These are phyloP conservation scores for Bombylius discolor DNA, from an alignment of 2,888 invertebrate genomes.

Conservation along the genomic window DNA sequence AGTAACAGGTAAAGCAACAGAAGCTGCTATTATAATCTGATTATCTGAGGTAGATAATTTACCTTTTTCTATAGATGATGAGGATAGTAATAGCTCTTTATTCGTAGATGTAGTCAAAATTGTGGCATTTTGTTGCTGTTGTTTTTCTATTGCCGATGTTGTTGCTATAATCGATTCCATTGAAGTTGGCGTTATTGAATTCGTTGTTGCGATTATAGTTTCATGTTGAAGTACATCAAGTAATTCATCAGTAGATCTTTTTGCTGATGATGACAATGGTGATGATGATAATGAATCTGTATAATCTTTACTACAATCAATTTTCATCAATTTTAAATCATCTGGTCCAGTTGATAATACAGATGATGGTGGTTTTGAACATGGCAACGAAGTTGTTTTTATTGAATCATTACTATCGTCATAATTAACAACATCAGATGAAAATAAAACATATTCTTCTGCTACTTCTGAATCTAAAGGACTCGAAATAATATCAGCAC, in stretches of 20 bases:
- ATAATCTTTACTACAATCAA: not conserved
- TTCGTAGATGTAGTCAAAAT: slow-evolving; percentile 14
- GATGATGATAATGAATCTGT: not conserved
- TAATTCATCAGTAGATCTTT: not conserved
- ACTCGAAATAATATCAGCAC: slow-evolving; percentile 47
- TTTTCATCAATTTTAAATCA: not conserved
- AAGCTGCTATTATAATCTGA: no score
- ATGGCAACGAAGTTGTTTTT: not conserved
- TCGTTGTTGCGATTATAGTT: not conserved
- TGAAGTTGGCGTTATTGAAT: not conserved
- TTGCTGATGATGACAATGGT: not conserved
- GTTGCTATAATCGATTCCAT: not conserved
- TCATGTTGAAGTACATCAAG: not conserved
- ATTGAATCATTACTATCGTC: slow-evolving; percentile 34
- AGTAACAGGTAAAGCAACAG: no score
- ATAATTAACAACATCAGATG: slow-evolving; percentile 47
- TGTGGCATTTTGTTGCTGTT: slow-evolving; percentile 17
- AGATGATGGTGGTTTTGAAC: not conserved
- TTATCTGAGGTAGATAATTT: no score
- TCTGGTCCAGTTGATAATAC: not conserved
- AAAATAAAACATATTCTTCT: slow-evolving; percentile 51
- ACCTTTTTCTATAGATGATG: no score
- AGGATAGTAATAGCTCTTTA: no score
- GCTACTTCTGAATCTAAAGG: slow-evolving; percentile 45
- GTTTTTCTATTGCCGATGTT: not conserved